Conservation (phyloP, 2,888 invertebrate species). For the Pyralis farinalis region DNA sequence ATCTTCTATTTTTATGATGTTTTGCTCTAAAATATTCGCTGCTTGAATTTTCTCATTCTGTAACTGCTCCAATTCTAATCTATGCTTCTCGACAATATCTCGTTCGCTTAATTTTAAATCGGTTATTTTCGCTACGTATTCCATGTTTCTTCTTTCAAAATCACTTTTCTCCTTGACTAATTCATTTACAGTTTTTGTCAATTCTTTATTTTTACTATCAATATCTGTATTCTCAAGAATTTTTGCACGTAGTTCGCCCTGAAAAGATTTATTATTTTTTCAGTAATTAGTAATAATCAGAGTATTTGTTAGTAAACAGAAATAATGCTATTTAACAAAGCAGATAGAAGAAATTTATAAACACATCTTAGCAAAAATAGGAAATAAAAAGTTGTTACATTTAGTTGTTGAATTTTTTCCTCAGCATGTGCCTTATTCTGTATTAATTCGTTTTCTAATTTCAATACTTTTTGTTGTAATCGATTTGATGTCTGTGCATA, state of each 20-base stretch:
- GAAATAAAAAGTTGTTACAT: too few species aligned
- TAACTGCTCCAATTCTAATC: constrained; percentile 31
- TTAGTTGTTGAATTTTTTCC: too few species aligned
- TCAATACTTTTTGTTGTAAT: constrained; percentile 34
- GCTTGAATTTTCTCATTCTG: constrained; percentile 9
- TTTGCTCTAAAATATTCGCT: not conserved
- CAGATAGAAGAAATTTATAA: too few species aligned
- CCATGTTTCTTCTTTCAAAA: too few species aligned
- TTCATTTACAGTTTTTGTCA: constrained; percentile 38
- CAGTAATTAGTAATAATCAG: too few species aligned
- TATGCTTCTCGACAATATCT: not conserved
- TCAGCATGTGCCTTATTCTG: constrained; percentile 31
- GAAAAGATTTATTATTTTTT: too few species aligned
- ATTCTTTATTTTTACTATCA: too few species aligned
- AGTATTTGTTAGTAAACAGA: too few species aligned
- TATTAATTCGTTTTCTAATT: constrained; percentile 36
- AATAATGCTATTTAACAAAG: too few species aligned
- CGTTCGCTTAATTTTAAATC: not conserved
- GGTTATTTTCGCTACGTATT: not conserved
- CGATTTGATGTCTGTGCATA: constrained; percentile 32
- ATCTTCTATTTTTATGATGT: not conserved
- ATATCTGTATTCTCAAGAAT: too few species aligned
- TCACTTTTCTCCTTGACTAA: constrained; percentile 28
- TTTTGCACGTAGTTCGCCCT: too few species aligned
- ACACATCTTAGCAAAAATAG: too few species aligned